Conservation (phyloP, 2,113 vertebrate species). For the Echinops telfairi region DNA sequence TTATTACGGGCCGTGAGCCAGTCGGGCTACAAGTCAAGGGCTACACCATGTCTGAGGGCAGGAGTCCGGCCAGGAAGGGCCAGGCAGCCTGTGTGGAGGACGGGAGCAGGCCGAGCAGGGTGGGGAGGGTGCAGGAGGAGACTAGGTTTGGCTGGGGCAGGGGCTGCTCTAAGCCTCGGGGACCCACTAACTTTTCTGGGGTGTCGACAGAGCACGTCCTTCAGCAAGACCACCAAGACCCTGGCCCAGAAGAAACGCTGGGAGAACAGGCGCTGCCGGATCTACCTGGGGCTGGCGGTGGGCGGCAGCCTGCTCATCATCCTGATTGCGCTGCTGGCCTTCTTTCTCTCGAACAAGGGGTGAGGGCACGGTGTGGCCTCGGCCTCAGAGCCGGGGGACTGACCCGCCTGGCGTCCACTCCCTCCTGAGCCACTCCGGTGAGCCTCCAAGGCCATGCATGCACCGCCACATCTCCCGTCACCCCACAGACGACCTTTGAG, state of each 20-base stretch:
- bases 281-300: slow-evolving; percentile 66
- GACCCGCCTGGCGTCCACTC: slow-evolving; percentile 15
- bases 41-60: slow-evolving; percentile 15
- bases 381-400: slow-evolving; percentile 17
- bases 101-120: neutral
- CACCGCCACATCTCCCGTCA: neutral
- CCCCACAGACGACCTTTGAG: slow-evolving; percentile 17
- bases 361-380: neutral
- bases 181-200: slow-evolving; percentile 50
- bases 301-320: slow-evolving; percentile 16
- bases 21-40: neutral
- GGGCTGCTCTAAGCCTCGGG: neutral
- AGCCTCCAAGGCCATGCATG: neutral
- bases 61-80: neutral
- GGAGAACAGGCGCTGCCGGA: slow-evolving; percentile 77
- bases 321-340: slow-evolving; percentile 69
- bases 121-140: neutral
- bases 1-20: neutral
- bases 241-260: slow-evolving; percentile 79
- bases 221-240: slow-evolving; percentile 81
- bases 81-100: neutral
- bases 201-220: slow-evolving; percentile 78
- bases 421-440: neutral
- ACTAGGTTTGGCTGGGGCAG: neutral
- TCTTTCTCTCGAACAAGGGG: slow-evolving; percentile 13